Base-by-base conservation (phyloP, 2,113 vertebrate genomes). In the Azemiops feae region DNA sequence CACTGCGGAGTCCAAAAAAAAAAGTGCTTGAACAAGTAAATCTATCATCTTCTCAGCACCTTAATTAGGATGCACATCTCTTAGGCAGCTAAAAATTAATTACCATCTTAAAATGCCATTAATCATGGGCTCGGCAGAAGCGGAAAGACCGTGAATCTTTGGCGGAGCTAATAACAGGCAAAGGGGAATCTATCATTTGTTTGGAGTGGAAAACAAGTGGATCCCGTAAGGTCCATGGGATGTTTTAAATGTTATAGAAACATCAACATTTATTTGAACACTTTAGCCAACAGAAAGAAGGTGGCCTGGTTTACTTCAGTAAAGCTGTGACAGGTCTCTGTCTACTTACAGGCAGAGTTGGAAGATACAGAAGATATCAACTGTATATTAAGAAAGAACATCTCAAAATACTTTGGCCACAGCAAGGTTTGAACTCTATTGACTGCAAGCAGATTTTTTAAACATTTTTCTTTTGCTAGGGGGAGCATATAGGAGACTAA, bases 31-130 rank as follows among this genome's bases (percentile, higher is more conserved):
- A 92, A 90, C 74, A 94, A 95, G 94, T 94, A 96, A 96, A 95
- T 92, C 93, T 95, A 93, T 89, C 92, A 93, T 93, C 89, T 89
- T 91, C 90, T 96, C 92, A 87, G 58, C 93, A 95, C 53, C 91
- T 96, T 97, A 97, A 97, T 97, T 97, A 97, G 94, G 96, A 97
- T 94, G 95, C 89, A 90, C 47, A 60, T 94, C 94, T 97, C 95
- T 96, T 92, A 39, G 85, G 91, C 86, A 96, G 95, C 94, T 96
- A 94, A 97, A 94, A 97, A 96, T 96, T 97, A 98, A 98, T 98
- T 97, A 96, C 95, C 94, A 87, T 94, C 96, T 96, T 97, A 97
- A 97, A 96, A 96, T 96, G 93, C 89, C 94, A 96, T 96, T 97
- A 97, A 97, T 97, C 96, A 96, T 94, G 1, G n/a, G 43, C 0